Conservation (phyloP, 2,888 invertebrate species). For the Athalia cordata region DNA sequence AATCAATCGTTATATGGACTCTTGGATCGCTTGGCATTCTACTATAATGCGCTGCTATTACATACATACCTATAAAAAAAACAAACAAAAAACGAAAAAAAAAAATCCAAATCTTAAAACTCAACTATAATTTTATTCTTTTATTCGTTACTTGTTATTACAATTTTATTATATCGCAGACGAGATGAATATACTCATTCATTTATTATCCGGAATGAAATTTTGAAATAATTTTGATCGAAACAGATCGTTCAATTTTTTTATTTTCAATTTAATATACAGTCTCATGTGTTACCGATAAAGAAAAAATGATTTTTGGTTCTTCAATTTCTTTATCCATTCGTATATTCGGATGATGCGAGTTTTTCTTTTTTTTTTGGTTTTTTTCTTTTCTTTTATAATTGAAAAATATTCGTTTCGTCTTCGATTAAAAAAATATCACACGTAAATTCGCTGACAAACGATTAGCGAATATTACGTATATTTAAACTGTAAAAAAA, state of each 20-base stretch:
- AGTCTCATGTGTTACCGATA: neutral
- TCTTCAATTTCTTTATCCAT: too few species aligned
- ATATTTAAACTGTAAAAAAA: neutral
- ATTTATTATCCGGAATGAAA: neutral
- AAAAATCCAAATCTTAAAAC: neutral
- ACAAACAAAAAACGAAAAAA: neutral
- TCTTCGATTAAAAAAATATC: too few species aligned
- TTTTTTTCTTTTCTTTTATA: too few species aligned
- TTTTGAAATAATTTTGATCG: neutral
- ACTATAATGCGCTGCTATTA: constrained; percentile 2
- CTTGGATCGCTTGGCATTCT: constrained; percentile 71
- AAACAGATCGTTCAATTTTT: neutral
- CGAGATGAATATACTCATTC: neutral
- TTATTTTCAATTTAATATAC: neutral
- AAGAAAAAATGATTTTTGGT: too few species aligned
- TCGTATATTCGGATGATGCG: too few species aligned
- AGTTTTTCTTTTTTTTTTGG: too few species aligned
- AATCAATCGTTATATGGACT: constrained; percentile 69
- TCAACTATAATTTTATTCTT: neutral
- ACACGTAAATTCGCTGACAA: neutral
- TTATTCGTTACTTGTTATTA: neutral
- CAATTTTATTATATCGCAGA: neutral
- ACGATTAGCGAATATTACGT: neutral
- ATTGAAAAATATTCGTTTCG: too few species aligned
- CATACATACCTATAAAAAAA: constrained; percentile 18